These are phyloP conservation scores for Cyaniris semiargus DNA, from an alignment of 2,888 invertebrate species.

Conservation along the genomic window DNA sequence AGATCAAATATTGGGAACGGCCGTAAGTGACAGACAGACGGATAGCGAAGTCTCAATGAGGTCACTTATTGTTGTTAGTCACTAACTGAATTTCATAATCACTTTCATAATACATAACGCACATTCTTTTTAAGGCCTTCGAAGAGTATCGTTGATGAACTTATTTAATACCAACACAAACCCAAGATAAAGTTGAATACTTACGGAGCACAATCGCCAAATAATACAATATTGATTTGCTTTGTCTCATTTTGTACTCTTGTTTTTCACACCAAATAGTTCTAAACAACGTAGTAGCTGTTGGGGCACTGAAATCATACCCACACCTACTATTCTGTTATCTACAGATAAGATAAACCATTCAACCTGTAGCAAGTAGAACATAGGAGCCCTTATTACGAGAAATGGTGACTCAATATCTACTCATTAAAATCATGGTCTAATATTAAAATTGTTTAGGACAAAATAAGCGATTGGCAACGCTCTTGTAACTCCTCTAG, in stretches of 20 bases:
- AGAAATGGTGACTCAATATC: conserved; percentile 3
- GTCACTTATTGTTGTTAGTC: neutral
- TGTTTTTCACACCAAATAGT: conserved; percentile 23
- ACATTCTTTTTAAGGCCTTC: neutral
- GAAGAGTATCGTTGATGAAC: neutral
- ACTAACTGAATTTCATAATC: neutral
- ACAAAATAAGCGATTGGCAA: neutral
- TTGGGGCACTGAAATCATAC: neutral
- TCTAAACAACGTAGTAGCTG: neutral
- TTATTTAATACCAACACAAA: neutral
- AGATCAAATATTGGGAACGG: too few species aligned
- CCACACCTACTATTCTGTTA: neutral
- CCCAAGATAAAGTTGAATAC: conserved; percentile 43
- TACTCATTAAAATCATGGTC: neutral
- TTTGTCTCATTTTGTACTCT: conserved; percentile 64
- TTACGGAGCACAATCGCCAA: conserved; percentile 76
- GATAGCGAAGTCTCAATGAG: neutral
- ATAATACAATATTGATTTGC: conserved; percentile 69
- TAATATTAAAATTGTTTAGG: neutral
- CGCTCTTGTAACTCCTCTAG: neutral
- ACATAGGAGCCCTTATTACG: neutral
- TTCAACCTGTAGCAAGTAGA: conserved; percentile 30
- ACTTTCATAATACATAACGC: too few species aligned
- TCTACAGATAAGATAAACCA: conserved; percentile 25
- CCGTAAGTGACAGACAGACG: neutral